A percentile compares a stretch with the other conserved stretches of the same genome.
Conservation (phyloP, 1,140 invertebrate species). For the Aphaenogaster rudis region DNA sequence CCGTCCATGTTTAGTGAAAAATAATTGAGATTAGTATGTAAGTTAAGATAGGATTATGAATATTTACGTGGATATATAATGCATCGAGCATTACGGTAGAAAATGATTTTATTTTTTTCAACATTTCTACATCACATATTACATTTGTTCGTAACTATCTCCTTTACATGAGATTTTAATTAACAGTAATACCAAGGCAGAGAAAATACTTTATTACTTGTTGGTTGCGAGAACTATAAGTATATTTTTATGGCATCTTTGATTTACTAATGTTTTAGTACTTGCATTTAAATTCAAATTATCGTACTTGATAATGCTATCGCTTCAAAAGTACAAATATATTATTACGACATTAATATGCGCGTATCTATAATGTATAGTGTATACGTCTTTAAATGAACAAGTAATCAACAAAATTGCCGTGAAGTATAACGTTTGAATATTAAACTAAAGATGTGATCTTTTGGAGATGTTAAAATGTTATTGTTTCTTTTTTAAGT, state of each 20-base stretch:
- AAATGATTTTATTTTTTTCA: conserved; percentile 31
- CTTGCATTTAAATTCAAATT: neutral
- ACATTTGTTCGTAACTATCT: neutral
- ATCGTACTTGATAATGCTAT: neutral
- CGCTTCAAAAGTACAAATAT: conserved; percentile 51
- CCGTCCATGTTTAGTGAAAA: conserved; percentile 62
- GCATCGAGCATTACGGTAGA: neutral
- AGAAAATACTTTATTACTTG: conserved; percentile 19
- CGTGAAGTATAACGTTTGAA: neutral
- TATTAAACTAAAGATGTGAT: conserved; percentile 12
- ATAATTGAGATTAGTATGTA: conserved; percentile 22
- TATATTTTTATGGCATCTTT: conserved; percentile 15
- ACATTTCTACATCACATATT: conserved; percentile 19
- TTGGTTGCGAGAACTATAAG: neutral
- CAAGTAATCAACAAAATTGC: conserved; percentile 22
- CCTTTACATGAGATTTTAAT: conserved; percentile 22
- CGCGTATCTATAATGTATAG: neutral
- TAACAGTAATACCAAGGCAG: neutral
- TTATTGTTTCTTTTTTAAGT: neutral
- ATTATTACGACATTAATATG: conserved; percentile 37
- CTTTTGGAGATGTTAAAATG: neutral
- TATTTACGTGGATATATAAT: neutral
- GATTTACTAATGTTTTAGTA: neutral
- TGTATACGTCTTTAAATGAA: neutral
- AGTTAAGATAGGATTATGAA: conserved; percentile 16